Evolutionary conservation across 1,140 invertebrate species (phyloP).

Genomic region (Palaemon carinicauda): DNA sequence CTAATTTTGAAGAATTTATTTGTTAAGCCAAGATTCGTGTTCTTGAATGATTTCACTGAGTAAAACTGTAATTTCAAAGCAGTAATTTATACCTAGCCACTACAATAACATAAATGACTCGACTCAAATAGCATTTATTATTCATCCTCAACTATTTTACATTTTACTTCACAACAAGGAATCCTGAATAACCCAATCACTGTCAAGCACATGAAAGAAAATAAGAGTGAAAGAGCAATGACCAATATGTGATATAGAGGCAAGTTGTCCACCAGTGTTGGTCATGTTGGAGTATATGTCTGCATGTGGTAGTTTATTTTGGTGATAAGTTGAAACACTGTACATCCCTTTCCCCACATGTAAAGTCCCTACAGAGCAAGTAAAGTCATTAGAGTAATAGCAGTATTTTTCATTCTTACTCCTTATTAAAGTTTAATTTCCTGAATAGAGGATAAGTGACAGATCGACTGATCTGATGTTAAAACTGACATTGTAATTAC

Average conservation of each 20-base stretch:
- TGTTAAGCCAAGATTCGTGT: no score
- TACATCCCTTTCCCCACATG: conserved; percentile 29
- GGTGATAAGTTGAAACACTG: conserved; percentile 49
- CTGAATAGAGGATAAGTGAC: no score
- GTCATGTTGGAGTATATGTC: conserved; percentile 31
- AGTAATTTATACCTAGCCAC: no score
- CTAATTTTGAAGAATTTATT: no score
- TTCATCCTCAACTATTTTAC: neutral
- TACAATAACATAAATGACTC: no score
- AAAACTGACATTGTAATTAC: no score
- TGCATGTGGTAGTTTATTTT: conserved; percentile 27
- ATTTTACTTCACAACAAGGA: neutral
- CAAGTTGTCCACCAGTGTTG: conserved; percentile 12
- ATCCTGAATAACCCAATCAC: neutral
- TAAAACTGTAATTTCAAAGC: no score
- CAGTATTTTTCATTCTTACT: no score
- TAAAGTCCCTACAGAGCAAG: conserved; percentile 43
- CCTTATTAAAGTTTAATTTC: no score
- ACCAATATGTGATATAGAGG: conserved; percentile 17
- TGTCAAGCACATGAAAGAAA: neutral
- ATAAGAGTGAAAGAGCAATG: neutral
- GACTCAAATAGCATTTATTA: neutral
- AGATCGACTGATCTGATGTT: no score
- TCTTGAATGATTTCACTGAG: no score
- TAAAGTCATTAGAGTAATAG: conserved; percentile 44